Conservation (phyloP, 2,113 vertebrate genomes). For the Channa maculata region DNA sequence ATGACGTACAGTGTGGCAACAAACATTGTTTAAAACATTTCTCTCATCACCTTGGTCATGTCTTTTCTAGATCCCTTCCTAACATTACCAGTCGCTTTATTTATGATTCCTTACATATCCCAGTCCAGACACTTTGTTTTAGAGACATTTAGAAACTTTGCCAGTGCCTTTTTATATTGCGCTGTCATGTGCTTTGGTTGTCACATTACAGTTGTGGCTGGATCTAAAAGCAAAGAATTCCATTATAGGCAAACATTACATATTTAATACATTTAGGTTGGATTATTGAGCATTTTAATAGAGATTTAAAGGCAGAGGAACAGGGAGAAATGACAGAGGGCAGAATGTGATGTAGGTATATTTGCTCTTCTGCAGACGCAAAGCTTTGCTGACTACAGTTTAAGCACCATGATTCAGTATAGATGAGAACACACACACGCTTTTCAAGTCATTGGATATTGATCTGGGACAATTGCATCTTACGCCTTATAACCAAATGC, state of each 20-base stretch:
- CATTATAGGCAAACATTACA: neutral
- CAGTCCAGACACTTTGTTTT: conserved; percentile 32
- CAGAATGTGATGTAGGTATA: conserved; percentile 38
- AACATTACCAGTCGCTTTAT: conserved; percentile 33
- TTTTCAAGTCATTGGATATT: neutral
- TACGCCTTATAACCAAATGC: too few species aligned
- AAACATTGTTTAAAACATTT: neutral
- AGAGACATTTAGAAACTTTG: too few species aligned
- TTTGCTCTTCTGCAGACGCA: conserved; percentile 48
- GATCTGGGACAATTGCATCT: conserved; percentile 16
- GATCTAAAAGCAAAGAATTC: neutral
- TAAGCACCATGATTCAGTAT: conserved; percentile 34
- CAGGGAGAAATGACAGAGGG: conserved; percentile 11
- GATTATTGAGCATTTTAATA: neutral
- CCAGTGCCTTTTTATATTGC: conserved; percentile 15
- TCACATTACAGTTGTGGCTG: conserved; percentile 35
- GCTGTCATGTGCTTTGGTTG: conserved; percentile 30
- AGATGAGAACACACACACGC: conserved; percentile 33
- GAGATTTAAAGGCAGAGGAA: neutral
- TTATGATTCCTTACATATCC: conserved; percentile 33
- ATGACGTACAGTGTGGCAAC: neutral
- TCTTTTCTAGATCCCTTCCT: conserved; percentile 2
- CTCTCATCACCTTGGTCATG: neutral
- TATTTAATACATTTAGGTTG: neutral
- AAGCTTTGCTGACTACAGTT: conserved; percentile 34